Conservation (phyloP, 2,888 invertebrate species). For the Idaea biselata region DNA sequence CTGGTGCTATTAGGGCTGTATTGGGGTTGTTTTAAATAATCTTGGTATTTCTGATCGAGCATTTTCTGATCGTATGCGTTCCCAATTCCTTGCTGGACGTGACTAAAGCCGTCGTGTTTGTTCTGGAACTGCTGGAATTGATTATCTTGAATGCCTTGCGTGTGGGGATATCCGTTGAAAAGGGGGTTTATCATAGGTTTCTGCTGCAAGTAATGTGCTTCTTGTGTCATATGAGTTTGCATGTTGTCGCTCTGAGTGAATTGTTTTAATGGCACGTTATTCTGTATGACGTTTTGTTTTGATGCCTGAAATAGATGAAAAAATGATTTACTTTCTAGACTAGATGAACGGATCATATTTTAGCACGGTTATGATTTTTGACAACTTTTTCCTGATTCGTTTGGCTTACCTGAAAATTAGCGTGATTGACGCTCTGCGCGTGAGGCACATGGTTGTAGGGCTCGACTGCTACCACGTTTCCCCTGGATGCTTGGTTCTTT, state of each 20-base stretch:
- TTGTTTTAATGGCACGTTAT: conserved; percentile 78
- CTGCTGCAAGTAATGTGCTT: conserved; percentile 77
- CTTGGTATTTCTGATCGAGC: conserved; percentile 74
- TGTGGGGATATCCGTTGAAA: conserved; percentile 67
- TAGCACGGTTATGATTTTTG: conserved; percentile 3
- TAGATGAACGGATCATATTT: not conserved
- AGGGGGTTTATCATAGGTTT: conserved; percentile 77
- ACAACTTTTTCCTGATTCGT: conserved; percentile 7
- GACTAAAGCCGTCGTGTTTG: conserved; percentile 66
- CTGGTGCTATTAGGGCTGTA: conserved; percentile 81
- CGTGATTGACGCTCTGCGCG: conserved; percentile 74
- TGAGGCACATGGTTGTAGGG: conserved; percentile 93
- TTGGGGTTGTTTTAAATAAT: conserved; percentile 74
- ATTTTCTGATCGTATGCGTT: conserved; percentile 73
- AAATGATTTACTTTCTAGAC: conserved; percentile 3
- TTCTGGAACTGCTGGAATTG: conserved; percentile 69
- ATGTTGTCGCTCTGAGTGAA: conserved; percentile 74
- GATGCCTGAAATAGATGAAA: conserved; percentile 50
- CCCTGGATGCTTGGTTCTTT: conserved; percentile 82
- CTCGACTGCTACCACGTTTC: conserved; percentile 92
- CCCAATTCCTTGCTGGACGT: conserved; percentile 72
- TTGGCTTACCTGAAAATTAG: conserved; percentile 64
- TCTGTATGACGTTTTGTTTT: conserved; percentile 75
- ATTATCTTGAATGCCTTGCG: conserved; percentile 59
- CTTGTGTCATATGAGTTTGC: conserved; percentile 72